Conservation (phyloP, 2,113 vertebrate genomes). For the Datnioides undecimradiatus region DNA sequence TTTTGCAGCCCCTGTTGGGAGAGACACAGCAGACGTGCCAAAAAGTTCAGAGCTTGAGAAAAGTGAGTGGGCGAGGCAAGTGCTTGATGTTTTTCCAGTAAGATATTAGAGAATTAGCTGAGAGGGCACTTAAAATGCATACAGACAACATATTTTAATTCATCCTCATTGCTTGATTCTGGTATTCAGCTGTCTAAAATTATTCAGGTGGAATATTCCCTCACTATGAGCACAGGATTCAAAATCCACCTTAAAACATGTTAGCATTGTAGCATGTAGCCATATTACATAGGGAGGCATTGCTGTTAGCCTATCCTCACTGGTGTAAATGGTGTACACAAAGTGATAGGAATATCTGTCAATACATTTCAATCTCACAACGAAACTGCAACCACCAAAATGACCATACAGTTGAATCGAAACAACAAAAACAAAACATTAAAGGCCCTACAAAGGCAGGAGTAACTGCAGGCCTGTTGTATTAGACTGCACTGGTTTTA, state of each 20-base stretch:
- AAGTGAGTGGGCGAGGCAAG: conserved; percentile 56
- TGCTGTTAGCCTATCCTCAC: too few relatives aligned
- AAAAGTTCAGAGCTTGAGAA: conserved; percentile 66
- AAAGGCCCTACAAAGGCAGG: not conserved
- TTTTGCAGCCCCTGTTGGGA: conserved; percentile 70
- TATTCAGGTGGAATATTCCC: not conserved
- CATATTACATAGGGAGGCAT: not conserved
- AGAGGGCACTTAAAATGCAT: conserved; percentile 39
- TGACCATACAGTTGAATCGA: not conserved
- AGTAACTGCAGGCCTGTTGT: not conserved
- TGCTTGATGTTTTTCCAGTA: conserved; percentile 32
- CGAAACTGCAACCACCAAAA: not conserved
- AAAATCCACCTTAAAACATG: not conserved
- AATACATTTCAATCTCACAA: not conserved
- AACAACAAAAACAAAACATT: not conserved
- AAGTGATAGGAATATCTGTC: not conserved
- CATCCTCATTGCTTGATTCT: conserved; percentile 2
- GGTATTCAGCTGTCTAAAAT: conserved; percentile 5
- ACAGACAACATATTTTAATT: conserved; percentile 33
- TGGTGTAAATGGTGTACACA: not conserved
- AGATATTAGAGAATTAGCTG: conserved; percentile 47
- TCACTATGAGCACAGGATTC: not conserved
- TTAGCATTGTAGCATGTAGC: not conserved
- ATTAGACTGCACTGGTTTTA: not conserved
- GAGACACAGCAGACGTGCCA: conserved; percentile 59